Base-by-base conservation (phyloP, 2,797 vertebrate genomes). In the Xiphophorus birchmanni region DNA sequence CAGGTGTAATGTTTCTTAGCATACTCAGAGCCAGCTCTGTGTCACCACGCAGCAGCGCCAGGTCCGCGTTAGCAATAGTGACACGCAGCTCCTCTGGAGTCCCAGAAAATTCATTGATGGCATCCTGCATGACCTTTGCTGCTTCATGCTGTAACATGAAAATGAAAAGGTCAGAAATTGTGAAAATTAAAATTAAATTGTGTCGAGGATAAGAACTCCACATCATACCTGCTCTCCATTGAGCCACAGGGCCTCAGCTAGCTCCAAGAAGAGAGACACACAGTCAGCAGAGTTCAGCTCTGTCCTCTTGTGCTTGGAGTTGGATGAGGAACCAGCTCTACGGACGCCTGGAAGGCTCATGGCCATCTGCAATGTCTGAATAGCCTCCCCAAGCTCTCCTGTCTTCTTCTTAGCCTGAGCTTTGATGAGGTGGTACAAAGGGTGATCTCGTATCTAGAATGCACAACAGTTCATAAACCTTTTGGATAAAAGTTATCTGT, bases 41-140 rank as follows among this genome's bases (percentile, higher is more conserved):
- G 86, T 99, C 97, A n/a, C 97, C 98, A 15, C 98, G 96, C 77
- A 95, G 89, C 94, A 99, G 92, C 32, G 97, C 96, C 71, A 99
- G 93, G 89, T 99, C 97, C 1, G 98, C 96, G 9, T 98, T 98
- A 74, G 97, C 97, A 83, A 99, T 97, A 65, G 97, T 96, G 77
- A 99, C 96, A 5, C 98, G 96, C 0, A 99, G 82, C 74, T 99
- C 99, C 92, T 99, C 98, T 0, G 97, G 89, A 1, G 97, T 98
- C 82, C 98, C 98, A 0, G 97, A 97, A 93, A 99, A 99, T 93
- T 99, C 98, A 76, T 97, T 98, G 91, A 99, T 98, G 80, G 98
- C 97, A 0, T 99, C 99, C 91, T 99, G 98, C 93, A 99, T 97
- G 86, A 98, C 95, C 94, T 99, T 98, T 88, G 97, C 96, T 74